phyloP scores from a whole-genome alignment of 92 coral and sea anemone genomes.

The Porites cylindrica region DNA sequence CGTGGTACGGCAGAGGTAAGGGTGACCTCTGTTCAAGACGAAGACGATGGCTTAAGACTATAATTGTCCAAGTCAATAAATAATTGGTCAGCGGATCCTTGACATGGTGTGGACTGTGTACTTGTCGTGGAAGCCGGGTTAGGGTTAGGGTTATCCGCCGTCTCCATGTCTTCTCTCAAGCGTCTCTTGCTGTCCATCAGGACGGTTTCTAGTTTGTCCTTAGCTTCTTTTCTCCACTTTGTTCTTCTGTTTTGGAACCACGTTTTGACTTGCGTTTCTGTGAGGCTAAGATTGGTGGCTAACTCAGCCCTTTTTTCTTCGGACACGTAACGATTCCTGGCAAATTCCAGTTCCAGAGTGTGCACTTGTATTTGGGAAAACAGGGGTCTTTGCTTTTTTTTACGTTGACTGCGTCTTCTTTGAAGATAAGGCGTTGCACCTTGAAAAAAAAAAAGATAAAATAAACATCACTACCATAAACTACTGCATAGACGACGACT shows the following conservation, averaged over 20 bases:
- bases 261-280: constrained; percentile 86
- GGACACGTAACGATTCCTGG: constrained; percentile 79
- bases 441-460: background rate
- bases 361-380: constrained; percentile 81
- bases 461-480: no score
- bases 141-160: background rate
- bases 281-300: constrained; percentile 72
- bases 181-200: constrained; percentile 37
- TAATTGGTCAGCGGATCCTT: background rate
- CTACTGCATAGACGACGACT: no score
- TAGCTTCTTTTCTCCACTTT: constrained; percentile 83
- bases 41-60: constrained; percentile 7
- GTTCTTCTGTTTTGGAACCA: constrained; percentile 92
- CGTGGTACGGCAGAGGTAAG: no score
- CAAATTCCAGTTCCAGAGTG: constrained; percentile 76
- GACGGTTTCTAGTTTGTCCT: constrained; percentile 51
- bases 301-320: constrained; percentile 77
- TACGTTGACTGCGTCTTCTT: constrained; percentile 71
- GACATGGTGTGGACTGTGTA: background rate
- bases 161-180: background rate
- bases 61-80: constrained; percentile 27
- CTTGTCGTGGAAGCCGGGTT: background rate
- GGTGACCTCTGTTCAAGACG: background rate
- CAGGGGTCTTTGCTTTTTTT: constrained; percentile 84
- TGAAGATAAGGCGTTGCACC: constrained; percentile 34